Evolutionary conservation across 2,113 vertebrate species (phyloP).

Genomic region (Dipodomys stephensi): DNA sequence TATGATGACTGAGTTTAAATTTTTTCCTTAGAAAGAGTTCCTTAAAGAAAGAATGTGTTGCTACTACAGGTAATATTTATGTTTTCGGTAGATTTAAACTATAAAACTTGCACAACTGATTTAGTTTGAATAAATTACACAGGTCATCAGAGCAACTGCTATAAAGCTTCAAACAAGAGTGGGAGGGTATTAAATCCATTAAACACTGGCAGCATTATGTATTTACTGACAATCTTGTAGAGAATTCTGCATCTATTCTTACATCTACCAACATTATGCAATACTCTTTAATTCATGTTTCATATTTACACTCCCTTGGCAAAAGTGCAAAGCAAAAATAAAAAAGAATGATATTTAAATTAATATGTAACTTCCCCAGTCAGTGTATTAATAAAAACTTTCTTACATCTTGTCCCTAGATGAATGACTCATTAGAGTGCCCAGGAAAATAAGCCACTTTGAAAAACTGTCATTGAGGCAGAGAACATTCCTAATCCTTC

Average conservation of each 20-base stretch:
- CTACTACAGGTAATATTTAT: constrained; percentile 16
- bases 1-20: not conserved
- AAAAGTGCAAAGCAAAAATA: not conserved
- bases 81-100: constrained; percentile 41
- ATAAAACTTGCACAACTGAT: not conserved
- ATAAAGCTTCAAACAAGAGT: not conserved
- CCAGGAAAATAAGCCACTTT: constrained; percentile 63
- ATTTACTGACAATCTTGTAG: fast-evolving
- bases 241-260: not conserved
- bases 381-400: constrained; percentile 63
- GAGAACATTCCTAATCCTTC: not conserved
- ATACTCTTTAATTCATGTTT: not conserved
- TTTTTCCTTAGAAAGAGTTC: constrained; percentile 2
- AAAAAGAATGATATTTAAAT: not conserved
- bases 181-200: not conserved
- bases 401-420: constrained; percentile 33
- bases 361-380: constrained; percentile 43
- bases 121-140: not conserved
- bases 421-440: constrained; percentile 50
- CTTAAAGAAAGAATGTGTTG: constrained; percentile 13
- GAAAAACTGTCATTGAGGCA: not conserved
- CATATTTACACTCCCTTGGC: constrained; percentile 21
- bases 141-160: not conserved
- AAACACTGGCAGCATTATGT: not conserved
- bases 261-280: constrained; percentile 29